Percentiles rank a stretch among this genome's conserved stretches.
phyloP scores from a whole-genome alignment of 2,888 invertebrate species.

The Scaeva pyrastri region DNA sequence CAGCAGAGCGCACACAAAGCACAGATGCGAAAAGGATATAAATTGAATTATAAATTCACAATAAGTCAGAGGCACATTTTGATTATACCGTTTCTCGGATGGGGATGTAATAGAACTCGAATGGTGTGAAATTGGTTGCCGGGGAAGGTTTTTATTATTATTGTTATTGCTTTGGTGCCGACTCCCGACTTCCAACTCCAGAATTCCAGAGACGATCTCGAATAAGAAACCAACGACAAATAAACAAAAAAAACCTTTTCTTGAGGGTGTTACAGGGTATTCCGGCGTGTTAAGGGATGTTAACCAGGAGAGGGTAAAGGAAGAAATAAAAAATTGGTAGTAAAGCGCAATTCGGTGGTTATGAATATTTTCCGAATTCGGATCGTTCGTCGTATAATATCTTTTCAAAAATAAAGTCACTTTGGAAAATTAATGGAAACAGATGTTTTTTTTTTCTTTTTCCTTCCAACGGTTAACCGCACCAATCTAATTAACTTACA shows the following conservation, averaged over 20 bases:
- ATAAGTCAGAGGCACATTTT: conserved; percentile 76
- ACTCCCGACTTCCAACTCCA: neutral
- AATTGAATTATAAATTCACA: conserved; percentile 76
- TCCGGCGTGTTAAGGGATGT: neutral
- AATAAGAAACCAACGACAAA: conserved; percentile 21
- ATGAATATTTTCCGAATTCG: conserved; percentile 59
- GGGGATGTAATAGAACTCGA: conserved; percentile 75
- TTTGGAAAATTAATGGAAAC: conserved; percentile 67
- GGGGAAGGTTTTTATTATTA: conserved; percentile 74
- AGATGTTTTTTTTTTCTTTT: conserved; percentile 54
- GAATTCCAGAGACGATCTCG: neutral
- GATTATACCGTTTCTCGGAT: conserved; percentile 74
- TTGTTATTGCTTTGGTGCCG: conserved; percentile 65
- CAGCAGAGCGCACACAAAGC: conserved; percentile 50
- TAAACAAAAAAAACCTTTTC: too few relatives aligned
- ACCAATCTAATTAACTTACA: conserved; percentile 65
- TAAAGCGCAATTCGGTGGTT: conserved; percentile 65
- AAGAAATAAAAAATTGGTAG: conserved; percentile 62
- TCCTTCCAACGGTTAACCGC: conserved; percentile 43
- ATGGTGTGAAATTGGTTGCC: conserved; percentile 76
- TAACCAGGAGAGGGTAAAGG: too few relatives aligned
- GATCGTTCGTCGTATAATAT: conserved; percentile 2
- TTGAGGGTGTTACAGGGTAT: too few relatives aligned
- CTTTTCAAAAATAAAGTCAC: conserved; percentile 50
- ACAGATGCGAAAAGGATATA: conserved; percentile 75